Evolutionary conservation across 2,797 vertebrate genomes (phyloP).

Genomic region (Sus cebifrons): DNA sequence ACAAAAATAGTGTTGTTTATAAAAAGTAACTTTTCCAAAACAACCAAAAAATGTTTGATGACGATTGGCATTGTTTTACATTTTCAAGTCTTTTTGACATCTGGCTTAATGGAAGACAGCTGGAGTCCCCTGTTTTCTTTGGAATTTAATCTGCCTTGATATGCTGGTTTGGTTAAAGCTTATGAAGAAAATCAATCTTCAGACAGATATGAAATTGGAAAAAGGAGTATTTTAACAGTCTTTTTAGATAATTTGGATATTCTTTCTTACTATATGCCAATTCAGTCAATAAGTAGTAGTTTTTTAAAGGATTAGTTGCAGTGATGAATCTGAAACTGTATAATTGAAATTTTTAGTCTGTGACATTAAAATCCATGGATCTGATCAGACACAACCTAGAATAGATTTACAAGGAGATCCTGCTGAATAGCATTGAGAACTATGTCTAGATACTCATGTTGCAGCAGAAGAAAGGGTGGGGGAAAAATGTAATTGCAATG

Average conservation of each 20-base stretch:
- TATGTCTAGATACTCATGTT: too few relatives aligned
- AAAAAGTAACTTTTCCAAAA: slow-evolving; percentile 4
- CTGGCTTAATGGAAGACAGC: slow-evolving; percentile 17
- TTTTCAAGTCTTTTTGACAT: slow-evolving; percentile 46
- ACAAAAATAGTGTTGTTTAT: not conserved
- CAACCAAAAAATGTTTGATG: not conserved
- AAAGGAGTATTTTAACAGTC: not conserved
- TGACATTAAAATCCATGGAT: slow-evolving; percentile 20
- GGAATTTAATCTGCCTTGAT: not conserved
- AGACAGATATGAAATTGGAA: not conserved
- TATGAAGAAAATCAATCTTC: slow-evolving; percentile 25
- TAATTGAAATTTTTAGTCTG: slow-evolving; percentile 36
- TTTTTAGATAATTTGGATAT: not conserved
- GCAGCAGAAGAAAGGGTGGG: too few relatives aligned
- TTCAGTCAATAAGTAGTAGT: not conserved
- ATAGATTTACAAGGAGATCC: too few relatives aligned
- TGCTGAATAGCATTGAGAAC: too few relatives aligned
- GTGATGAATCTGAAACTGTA: slow-evolving; percentile 16
- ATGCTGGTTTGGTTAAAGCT: slow-evolving; percentile 5
- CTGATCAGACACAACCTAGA: too few relatives aligned
- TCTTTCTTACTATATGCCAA: not conserved
- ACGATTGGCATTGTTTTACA: slow-evolving; percentile 4
- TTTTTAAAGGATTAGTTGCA: slow-evolving; percentile 28
- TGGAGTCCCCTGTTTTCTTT: not conserved
- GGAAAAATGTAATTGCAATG: too few relatives aligned